These are phyloP conservation scores for Anolis carolinensis DNA, from an alignment of 2,113 vertebrate genomes.

Conservation along the genomic window DNA sequence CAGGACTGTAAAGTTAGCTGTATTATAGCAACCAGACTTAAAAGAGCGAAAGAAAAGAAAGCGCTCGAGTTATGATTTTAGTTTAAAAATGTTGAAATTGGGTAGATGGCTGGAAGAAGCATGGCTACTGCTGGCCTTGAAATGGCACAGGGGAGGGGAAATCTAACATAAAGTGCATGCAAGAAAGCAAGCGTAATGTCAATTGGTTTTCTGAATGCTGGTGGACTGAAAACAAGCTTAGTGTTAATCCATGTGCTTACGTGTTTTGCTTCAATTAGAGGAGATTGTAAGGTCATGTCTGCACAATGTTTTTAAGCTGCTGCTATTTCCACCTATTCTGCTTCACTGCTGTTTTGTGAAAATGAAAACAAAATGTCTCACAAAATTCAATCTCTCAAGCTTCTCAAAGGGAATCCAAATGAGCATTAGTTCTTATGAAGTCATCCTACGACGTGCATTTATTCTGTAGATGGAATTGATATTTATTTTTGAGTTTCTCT, in stretches of 20 bases:
- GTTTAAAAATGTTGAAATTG: neutral
- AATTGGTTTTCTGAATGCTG: neutral
- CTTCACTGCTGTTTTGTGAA: neutral
- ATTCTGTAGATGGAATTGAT: too few relatives aligned
- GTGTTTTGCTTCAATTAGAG: conserved; percentile 16
- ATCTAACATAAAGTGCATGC: neutral
- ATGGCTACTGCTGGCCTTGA: neutral
- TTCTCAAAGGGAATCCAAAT: neutral
- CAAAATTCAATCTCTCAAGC: neutral
- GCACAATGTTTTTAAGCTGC: neutral
- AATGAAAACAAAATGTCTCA: neutral
- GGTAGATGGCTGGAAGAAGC: neutral
- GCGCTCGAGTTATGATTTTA: neutral
- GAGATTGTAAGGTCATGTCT: neutral
- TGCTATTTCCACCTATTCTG: neutral
- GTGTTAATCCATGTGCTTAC: neutral
- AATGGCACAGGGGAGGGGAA: neutral
- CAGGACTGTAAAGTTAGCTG: neutral
- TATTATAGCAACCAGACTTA: neutral
- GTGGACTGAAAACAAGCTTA: neutral
- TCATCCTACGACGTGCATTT: neutral
- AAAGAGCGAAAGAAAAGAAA: neutral
- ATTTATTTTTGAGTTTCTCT: too few relatives aligned
- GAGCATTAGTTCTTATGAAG: neutral
- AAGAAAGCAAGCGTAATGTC: neutral